Conservation (phyloP, 92 coral and sea anemone species). For the Plumapathes pennacea region DNA sequence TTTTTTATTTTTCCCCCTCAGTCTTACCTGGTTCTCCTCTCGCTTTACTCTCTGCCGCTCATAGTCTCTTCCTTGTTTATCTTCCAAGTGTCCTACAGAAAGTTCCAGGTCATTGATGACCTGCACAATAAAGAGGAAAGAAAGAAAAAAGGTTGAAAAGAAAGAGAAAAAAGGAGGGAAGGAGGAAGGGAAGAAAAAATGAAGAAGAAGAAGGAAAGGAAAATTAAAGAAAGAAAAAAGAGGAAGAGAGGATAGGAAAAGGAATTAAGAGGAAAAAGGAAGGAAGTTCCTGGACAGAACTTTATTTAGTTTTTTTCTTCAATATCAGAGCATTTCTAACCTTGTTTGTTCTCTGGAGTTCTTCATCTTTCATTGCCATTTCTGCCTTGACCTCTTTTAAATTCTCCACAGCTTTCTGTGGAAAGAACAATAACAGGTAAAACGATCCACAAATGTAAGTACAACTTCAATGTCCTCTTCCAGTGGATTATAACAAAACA, state of each 20-base stretch:
- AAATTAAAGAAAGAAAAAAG: too few species aligned
- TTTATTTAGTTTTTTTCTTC: too few species aligned
- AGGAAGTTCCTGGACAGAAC: too few species aligned
- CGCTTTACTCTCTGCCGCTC: constrained; percentile 65
- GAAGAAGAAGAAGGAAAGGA: too few species aligned
- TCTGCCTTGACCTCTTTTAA: constrained; percentile 64
- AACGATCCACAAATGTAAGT: too few species aligned
- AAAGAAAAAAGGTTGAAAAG: not conserved
- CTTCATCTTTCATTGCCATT: constrained; percentile 57
- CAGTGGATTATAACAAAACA: too few species aligned
- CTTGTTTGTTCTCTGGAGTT: constrained; percentile 59
- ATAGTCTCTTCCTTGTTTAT: constrained; percentile 81
- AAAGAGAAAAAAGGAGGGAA: not conserved
- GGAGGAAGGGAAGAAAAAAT: too few species aligned
- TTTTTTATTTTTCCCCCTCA: too few species aligned
- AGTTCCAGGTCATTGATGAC: constrained; percentile 71
- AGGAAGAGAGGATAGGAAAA: too few species aligned
- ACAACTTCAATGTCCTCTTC: too few species aligned
- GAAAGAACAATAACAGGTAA: not conserved
- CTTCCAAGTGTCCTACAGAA: constrained; percentile 82
- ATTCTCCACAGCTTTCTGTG: constrained; percentile 67
- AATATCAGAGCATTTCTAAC: constrained; percentile 13
- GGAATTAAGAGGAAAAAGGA: too few species aligned
- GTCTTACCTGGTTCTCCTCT: constrained; percentile 87
- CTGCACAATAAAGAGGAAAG: constrained; percentile 17